A percentile compares a stretch with the other conserved stretches of the same genome.
phyloP scores from a whole-genome alignment of 2,797 vertebrate species.

The Otus scops region DNA sequence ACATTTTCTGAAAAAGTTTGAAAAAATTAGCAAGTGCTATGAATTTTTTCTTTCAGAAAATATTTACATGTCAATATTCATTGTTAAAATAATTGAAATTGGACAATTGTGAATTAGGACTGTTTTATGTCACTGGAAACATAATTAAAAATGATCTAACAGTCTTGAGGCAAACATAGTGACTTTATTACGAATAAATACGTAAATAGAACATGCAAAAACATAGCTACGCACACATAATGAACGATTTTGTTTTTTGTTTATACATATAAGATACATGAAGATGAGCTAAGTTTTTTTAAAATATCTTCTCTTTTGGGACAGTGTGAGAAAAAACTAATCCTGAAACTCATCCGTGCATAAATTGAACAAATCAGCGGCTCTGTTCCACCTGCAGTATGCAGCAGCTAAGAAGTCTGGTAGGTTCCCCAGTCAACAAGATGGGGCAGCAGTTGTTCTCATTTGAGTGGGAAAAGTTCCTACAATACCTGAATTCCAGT shows the following conservation, averaged over 20 bases:
- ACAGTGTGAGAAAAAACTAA: neutral
- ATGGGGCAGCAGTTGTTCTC: neutral
- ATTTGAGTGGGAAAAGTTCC: neutral
- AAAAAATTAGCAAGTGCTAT: neutral
- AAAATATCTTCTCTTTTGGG: neutral
- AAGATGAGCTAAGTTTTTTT: neutral
- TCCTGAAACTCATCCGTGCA: neutral
- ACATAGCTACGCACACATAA: neutral
- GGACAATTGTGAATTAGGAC: neutral
- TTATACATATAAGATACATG: neutral
- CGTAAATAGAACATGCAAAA: neutral
- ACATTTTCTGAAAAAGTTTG: neutral
- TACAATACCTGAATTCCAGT: neutral
- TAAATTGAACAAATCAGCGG: neutral
- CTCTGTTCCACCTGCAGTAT: neutral
- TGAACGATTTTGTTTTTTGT: neutral
- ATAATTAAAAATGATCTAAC: neutral
- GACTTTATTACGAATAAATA: neutral
- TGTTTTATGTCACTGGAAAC: neutral
- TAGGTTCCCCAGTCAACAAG: neutral
- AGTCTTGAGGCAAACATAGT: neutral
- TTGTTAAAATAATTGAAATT: neutral
- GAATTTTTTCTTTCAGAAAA: neutral
- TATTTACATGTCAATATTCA: neutral
- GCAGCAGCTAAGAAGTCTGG: neutral